Percentiles rank a stretch among this genome's conserved stretches.
Evolutionary conservation across 2,113 vertebrate species (phyloP).

Genomic region (Mionectes macconnelli): DNA sequence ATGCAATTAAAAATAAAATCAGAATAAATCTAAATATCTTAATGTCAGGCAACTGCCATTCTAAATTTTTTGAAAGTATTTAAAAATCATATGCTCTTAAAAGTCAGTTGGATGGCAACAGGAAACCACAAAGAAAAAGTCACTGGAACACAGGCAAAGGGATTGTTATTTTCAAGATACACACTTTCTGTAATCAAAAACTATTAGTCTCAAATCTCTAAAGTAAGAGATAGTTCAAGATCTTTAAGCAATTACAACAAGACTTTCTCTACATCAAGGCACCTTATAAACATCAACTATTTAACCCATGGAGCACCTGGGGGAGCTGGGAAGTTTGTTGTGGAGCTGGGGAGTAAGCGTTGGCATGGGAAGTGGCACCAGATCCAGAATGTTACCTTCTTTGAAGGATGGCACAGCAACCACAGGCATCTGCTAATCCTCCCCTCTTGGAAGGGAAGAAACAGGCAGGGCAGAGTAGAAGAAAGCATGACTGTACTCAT

Average conservation of each 20-base stretch:
- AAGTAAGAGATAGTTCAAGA: not conserved
- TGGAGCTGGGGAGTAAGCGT: not conserved
- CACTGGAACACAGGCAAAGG: not conserved
- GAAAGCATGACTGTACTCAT: not conserved
- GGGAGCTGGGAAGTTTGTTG: not conserved
- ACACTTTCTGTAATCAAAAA: not conserved
- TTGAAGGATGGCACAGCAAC: not conserved
- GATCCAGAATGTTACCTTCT: not conserved
- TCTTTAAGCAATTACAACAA: not conserved
- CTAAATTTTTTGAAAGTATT: not conserved
- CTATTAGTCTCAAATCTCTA: not conserved
- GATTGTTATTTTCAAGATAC: not conserved
- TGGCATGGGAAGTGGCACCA: not conserved
- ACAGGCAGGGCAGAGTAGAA: not conserved
- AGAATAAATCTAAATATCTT: slow-evolving; percentile 17
- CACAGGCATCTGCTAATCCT: not conserved
- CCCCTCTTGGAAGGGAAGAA: not conserved
- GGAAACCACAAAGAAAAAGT: not conserved
- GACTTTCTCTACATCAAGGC: not conserved
- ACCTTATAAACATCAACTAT: not conserved
- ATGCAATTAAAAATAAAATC: slow-evolving; percentile 3
- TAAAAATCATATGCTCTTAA: not conserved
- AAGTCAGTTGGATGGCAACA: not conserved
- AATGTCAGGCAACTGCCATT: not conserved
- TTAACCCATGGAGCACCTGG: not conserved